phyloP scores from a whole-genome alignment of 2,113 vertebrate species.

The Chelonoidis abingdonii region DNA sequence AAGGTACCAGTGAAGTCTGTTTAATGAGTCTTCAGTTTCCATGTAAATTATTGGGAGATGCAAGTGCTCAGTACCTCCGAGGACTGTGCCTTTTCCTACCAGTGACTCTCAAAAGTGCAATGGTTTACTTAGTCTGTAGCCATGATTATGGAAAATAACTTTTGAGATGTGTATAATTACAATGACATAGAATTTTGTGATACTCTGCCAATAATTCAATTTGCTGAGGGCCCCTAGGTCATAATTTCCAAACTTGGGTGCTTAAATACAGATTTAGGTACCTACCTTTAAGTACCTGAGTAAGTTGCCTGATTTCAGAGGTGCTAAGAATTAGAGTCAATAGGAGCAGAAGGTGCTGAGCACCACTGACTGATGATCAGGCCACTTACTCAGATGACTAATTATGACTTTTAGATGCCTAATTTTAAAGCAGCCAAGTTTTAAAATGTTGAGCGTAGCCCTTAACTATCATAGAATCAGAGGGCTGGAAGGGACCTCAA shows the following conservation, averaged over 20 bases:
- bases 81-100: background rate
- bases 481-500: too few relatives aligned
- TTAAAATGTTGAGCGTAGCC: too few relatives aligned
- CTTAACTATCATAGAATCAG: too few relatives aligned
- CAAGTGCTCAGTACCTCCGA: background rate
- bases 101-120: background rate
- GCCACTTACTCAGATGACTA: too few relatives aligned
- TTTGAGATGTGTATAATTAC: background rate
- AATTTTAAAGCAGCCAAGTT: too few relatives aligned
- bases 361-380: too few relatives aligned
- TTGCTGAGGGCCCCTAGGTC: background rate
- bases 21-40: background rate
- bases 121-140: background rate
- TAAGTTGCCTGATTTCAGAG: too few relatives aligned
- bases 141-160: background rate
- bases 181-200: background rate
- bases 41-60: background rate
- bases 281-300: too few relatives aligned
- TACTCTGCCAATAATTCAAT: background rate
- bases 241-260: background rate
- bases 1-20: background rate
- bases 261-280: background rate
- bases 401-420: too few relatives aligned
- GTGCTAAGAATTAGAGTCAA: too few relatives aligned
- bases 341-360: too few relatives aligned